These are phyloP conservation scores for Zalophus californianus DNA, from an alignment of 2,797 vertebrate species.

Conservation along the genomic window DNA sequence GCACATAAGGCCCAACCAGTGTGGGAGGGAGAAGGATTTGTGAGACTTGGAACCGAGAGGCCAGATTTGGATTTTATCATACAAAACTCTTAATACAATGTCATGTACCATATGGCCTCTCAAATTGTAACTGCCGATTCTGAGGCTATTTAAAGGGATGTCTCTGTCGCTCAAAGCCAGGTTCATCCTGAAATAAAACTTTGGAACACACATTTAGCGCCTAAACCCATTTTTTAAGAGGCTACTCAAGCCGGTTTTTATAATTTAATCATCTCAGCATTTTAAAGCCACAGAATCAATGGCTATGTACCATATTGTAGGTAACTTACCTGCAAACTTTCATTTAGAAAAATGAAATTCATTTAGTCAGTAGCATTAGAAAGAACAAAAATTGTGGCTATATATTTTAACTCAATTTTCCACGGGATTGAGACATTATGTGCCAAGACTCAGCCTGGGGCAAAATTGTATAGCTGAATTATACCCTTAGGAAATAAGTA, in stretches of 20 bases:
- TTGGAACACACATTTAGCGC: conserved; percentile 47
- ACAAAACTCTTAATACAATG: conserved; percentile 70
- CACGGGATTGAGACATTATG: conserved; percentile 63
- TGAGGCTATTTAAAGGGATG: conserved; percentile 67
- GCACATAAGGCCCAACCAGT: not conserved
- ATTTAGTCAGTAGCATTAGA: conserved; percentile 52
- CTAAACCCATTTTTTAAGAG: conserved; percentile 57
- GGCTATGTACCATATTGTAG: not conserved
- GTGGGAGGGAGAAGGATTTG: conserved; percentile 25
- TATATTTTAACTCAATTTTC: conserved; percentile 66
- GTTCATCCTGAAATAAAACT: conserved; percentile 68
- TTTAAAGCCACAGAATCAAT: conserved; percentile 51
- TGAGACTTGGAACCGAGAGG: conserved; percentile 3
- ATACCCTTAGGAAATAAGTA: conserved; percentile 71
- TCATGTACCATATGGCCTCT: conserved; percentile 58
- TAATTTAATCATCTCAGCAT: conserved; percentile 56
- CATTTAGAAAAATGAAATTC: conserved; percentile 71
- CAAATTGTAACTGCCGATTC: not conserved
- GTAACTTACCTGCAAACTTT: conserved; percentile 54
- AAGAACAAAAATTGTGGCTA: conserved; percentile 56
- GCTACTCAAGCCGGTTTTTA: conserved; percentile 47
- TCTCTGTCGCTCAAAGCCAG: conserved; percentile 60
- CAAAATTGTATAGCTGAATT: conserved; percentile 66
- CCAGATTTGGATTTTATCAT: conserved; percentile 66
- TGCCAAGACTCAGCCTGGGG: conserved; percentile 35